phyloP scores from a whole-genome alignment of 1,140 invertebrate genomes.

The Eupristina koningsbergeri region DNA sequence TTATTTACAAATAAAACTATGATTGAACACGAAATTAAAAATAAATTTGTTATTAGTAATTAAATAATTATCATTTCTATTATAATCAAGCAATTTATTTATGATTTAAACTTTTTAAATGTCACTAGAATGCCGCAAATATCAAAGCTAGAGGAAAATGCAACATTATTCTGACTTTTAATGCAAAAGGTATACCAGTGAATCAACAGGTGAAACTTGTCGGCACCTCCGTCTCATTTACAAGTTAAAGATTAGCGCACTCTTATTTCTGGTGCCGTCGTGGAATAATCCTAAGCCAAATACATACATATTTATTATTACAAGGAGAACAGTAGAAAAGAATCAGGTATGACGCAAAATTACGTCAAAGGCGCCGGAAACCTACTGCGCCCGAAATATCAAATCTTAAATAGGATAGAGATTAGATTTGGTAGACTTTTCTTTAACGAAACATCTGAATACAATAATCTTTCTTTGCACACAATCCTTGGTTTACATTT shows the following conservation, averaged over 20 bases:
- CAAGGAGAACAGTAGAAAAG: neutral
- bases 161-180: neutral
- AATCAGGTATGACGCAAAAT: neutral
- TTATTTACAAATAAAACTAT: neutral
- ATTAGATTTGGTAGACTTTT: constrained; percentile 7
- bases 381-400: neutral
- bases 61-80: no score
- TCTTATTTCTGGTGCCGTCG: neutral
- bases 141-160: no score
- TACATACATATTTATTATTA: neutral
- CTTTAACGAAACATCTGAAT: neutral
- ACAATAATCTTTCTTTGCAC: neutral
- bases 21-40: neutral
- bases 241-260: neutral
- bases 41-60: no score
- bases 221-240: neutral
- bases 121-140: no score
- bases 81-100: no score
- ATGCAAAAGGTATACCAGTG: neutral
- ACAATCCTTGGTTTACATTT: neutral
- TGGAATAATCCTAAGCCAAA: neutral
- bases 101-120: no score
- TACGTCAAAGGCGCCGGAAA: constrained; percentile 13
- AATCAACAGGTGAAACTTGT: neutral
- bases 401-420: neutral